These are phyloP conservation scores for Notolepis coatsorum DNA, from an alignment of 2,797 vertebrate genomes.

Conservation along the genomic window DNA sequence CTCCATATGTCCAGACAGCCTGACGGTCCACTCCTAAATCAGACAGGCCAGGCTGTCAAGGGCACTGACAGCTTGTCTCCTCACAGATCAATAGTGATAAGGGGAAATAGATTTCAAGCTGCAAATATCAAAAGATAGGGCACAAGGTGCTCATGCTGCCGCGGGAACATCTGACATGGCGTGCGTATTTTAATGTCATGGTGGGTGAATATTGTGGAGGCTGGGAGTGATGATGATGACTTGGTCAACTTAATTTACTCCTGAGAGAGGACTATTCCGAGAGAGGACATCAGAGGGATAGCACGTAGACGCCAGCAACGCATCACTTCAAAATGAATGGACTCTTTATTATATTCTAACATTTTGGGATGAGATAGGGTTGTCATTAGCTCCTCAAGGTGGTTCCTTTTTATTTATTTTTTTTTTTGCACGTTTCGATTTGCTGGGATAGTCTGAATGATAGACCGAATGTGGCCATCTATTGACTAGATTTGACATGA, in stretches of 20 bases:
- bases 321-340: conserved; percentile 25
- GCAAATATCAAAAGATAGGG: conserved; percentile 49
- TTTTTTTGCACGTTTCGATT: conserved; percentile 6
- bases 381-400: conserved; percentile 17
- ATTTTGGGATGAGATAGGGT: conserved; percentile 4
- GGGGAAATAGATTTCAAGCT: conserved; percentile 56
- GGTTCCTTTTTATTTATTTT: conserved; percentile 3
- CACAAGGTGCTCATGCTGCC: conserved; percentile 18
- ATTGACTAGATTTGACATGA: neutral
- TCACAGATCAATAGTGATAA: conserved; percentile 70
- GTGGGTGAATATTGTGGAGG: conserved; percentile 1
- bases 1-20: conserved; percentile 52
- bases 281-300: neutral
- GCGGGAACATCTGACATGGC: conserved; percentile 7
- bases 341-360: conserved; percentile 10
- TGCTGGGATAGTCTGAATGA: conserved; percentile 7
- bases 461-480: neutral
- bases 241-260: conserved; percentile 10
- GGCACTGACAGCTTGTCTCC: conserved; percentile 61
- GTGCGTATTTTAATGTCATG: conserved; percentile 6
- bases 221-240: conserved; percentile 19
- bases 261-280: conserved; percentile 1
- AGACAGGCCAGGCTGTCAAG: conserved; percentile 58
- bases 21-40: conserved; percentile 67
- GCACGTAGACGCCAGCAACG: conserved; percentile 6